A percentile compares a stretch with the other conserved stretches of the same genome.
phyloP scores from a whole-genome alignment of 1,140 invertebrate genomes.

The Eurosta solidaginis region DNA sequence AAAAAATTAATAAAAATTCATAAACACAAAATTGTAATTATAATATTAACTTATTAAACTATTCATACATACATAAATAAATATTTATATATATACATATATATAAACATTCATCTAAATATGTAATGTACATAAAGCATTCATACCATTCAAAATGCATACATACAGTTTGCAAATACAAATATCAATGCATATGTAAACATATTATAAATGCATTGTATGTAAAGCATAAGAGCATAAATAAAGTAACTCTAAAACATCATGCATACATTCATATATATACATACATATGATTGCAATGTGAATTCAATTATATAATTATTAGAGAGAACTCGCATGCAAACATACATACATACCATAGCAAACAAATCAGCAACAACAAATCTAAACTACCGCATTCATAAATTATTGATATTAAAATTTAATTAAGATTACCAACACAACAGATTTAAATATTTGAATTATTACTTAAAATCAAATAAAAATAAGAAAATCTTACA shows the following conservation, averaged over 20 bases:
- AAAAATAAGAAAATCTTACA: conserved; percentile 19
- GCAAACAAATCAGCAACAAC: too few species aligned
- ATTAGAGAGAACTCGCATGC: neutral
- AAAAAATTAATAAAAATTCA: neutral
- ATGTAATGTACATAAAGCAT: too few species aligned
- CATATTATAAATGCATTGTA: neutral
- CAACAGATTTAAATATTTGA: neutral
- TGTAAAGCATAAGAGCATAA: neutral
- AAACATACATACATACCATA: neutral
- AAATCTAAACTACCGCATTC: too few species aligned
- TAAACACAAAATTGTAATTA: neutral
- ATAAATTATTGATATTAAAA: conserved; percentile 9
- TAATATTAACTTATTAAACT: neutral
- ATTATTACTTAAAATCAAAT: conserved; percentile 9
- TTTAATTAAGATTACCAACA: neutral
- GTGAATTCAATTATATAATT: neutral
- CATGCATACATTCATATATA: neutral
- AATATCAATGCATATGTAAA: neutral
- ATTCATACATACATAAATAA: neutral
- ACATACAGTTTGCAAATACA: neutral
- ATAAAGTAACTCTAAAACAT: neutral
- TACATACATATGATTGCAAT: neutral
- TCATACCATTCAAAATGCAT: neutral
- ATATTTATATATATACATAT: neutral
- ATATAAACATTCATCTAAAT: neutral